phyloP scores from a whole-genome alignment of 2,113 vertebrate species.

The Odocoileus virginianus region DNA sequence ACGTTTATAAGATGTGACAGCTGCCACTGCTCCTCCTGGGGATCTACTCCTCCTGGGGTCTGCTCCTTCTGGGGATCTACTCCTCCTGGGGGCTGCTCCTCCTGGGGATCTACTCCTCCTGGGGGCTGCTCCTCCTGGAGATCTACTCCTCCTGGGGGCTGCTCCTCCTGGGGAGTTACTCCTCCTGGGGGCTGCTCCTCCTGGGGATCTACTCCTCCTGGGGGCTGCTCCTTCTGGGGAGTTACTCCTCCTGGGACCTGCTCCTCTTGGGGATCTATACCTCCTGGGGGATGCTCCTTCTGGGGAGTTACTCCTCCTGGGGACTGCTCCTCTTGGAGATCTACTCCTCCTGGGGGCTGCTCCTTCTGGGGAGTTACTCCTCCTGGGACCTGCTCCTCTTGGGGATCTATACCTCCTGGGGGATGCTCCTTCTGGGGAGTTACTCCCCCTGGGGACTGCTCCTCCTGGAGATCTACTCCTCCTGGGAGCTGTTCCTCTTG shows the following conservation, averaged over 20 bases:
- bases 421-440: not conserved
- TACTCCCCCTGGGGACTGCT: not conserved
- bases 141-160: not conserved
- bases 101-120: not conserved
- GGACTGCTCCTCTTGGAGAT: no score
- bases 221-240: no score
- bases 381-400: fast-evolving
- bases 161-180: not conserved
- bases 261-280: not conserved
- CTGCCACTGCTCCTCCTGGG: not conserved
- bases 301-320: not conserved
- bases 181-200: no score
- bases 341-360: not conserved
- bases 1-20: not conserved
- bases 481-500: not conserved
- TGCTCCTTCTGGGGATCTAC: not conserved
- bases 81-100: not conserved
- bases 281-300: not conserved
- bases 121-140: no score
- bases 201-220: not conserved
- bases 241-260: not conserved
- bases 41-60: not conserved
- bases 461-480: not conserved
- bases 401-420: no score
- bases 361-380: not conserved